Evolutionary conservation across 2,113 vertebrate genomes (phyloP).

Genomic region (Pseudorectes ferrugineus): DNA sequence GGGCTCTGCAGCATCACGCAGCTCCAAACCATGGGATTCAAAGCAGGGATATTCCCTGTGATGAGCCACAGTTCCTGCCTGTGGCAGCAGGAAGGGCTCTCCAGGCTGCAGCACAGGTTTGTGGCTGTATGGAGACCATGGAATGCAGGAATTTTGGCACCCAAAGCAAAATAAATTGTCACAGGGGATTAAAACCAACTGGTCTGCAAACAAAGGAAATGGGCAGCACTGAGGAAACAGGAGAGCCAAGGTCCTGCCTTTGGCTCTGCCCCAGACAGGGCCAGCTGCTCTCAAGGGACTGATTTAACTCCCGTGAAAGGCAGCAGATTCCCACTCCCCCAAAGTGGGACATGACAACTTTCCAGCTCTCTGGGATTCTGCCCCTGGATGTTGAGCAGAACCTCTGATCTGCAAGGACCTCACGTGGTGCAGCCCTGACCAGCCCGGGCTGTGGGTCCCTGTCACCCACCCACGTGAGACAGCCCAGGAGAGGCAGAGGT

Average conservation of each 20-base stretch:
- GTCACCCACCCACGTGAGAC: neutral
- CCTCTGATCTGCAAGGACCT: neutral
- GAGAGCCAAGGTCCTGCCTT: neutral
- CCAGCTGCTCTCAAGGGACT: neutral
- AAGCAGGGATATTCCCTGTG: neutral
- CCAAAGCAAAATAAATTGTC: neutral
- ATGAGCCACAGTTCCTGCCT: neutral
- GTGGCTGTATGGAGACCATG: accelerated
- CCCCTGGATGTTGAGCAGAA: neutral
- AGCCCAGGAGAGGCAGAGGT: neutral
- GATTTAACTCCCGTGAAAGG: neutral
- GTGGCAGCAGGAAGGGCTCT: neutral
- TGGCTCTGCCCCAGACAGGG: neutral
- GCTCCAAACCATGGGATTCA: neutral
- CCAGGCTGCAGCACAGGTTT: neutral
- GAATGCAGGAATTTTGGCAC: neutral
- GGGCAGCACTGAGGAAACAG: neutral
- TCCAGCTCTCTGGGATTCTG: neutral
- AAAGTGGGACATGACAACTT: neutral
- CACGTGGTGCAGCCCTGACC: neutral
- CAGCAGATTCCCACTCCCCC: neutral
- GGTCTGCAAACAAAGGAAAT: neutral
- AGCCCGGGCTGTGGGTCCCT: neutral
- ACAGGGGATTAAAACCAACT: neutral
- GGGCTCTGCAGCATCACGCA: neutral